Conservation (phyloP, 2,888 invertebrate species). For the Cataglyphis rosenhaueri region DNA sequence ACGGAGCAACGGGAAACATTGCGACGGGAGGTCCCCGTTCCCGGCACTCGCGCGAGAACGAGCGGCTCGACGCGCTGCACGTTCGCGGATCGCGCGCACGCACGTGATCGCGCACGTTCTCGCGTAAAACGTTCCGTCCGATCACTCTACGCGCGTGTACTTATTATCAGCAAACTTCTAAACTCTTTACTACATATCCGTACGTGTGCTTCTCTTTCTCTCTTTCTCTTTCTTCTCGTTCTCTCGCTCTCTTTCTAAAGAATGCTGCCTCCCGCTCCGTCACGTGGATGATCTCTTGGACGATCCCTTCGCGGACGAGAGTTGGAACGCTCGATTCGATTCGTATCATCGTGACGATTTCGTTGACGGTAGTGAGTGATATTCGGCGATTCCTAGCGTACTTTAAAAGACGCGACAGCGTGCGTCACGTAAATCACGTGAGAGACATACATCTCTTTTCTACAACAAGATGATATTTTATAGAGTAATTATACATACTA, state of each 20-base stretch:
- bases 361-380: conserved; percentile 32
- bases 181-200: neutral
- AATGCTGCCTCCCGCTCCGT: conserved; percentile 21
- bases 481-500: neutral
- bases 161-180: neutral
- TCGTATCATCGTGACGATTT: conserved; percentile 14
- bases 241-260: neutral
- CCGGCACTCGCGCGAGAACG: conserved; percentile 73
- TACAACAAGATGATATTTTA: neutral
- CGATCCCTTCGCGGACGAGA: neutral
- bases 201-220: neutral
- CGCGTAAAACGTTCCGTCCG: conserved; percentile 41
- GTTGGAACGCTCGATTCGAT: neutral
- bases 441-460: neutral
- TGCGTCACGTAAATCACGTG: neutral
- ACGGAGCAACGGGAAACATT: conserved; percentile 68
- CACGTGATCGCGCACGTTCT: conserved; percentile 68
- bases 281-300: conserved; percentile 23
- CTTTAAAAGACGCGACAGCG: neutral
- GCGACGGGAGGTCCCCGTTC: conserved; percentile 67
- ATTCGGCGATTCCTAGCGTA: neutral
- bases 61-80: conserved; percentile 73
- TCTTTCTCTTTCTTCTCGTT: neutral
- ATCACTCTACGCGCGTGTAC: conserved; percentile 19
- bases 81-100: conserved; percentile 74